Base-by-base conservation (phyloP, 64 coral and sea anemone genomes). In the Acropora yongei region DNA sequence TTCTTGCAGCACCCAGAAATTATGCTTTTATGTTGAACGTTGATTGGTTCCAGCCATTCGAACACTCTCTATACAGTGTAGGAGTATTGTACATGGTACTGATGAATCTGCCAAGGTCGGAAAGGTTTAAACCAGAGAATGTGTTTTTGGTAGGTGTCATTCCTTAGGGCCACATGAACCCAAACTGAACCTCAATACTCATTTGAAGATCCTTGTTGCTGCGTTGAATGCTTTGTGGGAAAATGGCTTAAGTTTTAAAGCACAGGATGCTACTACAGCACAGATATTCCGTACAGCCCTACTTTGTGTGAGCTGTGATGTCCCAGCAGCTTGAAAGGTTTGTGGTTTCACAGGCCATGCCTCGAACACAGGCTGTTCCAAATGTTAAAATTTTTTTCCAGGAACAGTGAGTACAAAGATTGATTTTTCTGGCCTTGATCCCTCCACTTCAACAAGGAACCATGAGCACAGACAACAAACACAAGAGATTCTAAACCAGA, bases 401-500 rank as follows among this genome's bases (percentile, higher is more conserved):
- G 88, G 88, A 44, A 57, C 78, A 44, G 75, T 95, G 39, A 39
- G 66, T 71, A 73, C 61, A 2, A 80, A 47, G 57, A 86, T 90
- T 41, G 76, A 90, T 87, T 90, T 95, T 67, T 95, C 88, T 43
- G 88, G 87, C 3, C 90, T 95, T 51, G 76, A 78, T 60, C 44
- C 80, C 2, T 68, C 75, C 67, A 72, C 79, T 71, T 45, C 61
- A 77, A 86, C 80, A 46, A 87, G 3, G 17, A 86, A 90, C 19
- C 58, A 49, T 66, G 82, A 90, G 41, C 93, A 95, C 44, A 44
- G 63, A 73, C 41, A 72, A 17, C 68, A 95, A 80, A 82, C 74
- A 12, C 91, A 93, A 71, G 83, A 93, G 4, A 93, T 93, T 57
- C 55, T 93, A 4, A 78, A 93, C 75, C 82, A 87, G 69, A 93